phyloP scores from a whole-genome alignment of 2,888 invertebrate species.

The Microchrysa polita region DNA sequence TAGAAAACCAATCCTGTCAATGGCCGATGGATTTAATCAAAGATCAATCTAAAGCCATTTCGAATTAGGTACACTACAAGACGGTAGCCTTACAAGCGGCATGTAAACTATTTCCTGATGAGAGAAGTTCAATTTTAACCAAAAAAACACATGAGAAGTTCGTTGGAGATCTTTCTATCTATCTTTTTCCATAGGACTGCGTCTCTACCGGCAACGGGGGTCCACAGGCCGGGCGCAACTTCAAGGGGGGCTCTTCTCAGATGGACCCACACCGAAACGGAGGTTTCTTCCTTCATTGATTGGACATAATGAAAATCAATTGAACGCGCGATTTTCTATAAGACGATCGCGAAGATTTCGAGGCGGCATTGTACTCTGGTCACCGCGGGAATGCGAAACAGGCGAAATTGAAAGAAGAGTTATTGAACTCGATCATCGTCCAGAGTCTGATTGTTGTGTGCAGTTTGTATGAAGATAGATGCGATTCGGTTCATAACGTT shows the following conservation, averaged over 20 bases:
- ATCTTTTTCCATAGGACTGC: no score
- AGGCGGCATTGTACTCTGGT: background rate
- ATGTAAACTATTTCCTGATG: conserved; percentile 36
- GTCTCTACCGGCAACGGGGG: background rate
- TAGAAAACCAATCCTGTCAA: background rate
- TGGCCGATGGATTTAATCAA: conserved; percentile 33
- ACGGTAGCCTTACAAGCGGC: conserved; percentile 22
- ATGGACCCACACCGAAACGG: conserved; percentile 13
- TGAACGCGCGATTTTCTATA: conserved; percentile 22
- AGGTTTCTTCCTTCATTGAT: conserved; percentile 37
- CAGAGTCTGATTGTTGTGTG: background rate
- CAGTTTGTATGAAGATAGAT: background rate
- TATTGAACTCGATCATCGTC: conserved; percentile 33
- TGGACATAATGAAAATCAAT: conserved; percentile 43
- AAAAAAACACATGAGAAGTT: no score
- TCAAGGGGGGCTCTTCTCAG: conserved; percentile 1
- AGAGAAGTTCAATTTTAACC: background rate
- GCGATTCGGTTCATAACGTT: background rate
- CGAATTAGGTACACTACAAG: background rate
- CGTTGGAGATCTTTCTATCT: background rate
- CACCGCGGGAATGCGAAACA: background rate
- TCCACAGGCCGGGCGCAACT: background rate
- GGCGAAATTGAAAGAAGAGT: conserved; percentile 13
- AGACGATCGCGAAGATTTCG: background rate
- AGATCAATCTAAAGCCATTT: conserved; percentile 3